Evolutionary conservation across 1,140 invertebrate species (phyloP), one percentile per base, ranked within the genome.

Genomic region (Archegozetes longisetosus): DNA sequence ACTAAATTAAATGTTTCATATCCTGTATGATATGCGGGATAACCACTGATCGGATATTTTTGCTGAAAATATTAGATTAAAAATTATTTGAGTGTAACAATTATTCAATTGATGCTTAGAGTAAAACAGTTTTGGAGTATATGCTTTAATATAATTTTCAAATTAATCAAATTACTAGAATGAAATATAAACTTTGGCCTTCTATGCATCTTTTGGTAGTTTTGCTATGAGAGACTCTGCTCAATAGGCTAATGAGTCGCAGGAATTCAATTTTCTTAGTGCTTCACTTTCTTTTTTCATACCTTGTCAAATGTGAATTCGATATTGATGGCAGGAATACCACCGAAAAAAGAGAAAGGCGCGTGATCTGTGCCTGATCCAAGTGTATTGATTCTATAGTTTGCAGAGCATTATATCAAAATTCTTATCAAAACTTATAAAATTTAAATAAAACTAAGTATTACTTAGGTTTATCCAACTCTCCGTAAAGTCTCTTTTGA

Each of bases 1-100:
- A 58, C 57, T 47, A 58, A 28, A 40, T 58, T 12, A 24, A 58
- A 58, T 20, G 57, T 58, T 22, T 58, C 57, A 50, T 58, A 58
- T 20, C 14, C 47, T 1, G 57, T 58, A 27, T 58, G 57, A 53
- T 58, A 58, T 20, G 57, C 46, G 4, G 57, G 57, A 25, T 58
- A 58, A 26, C 57, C 25, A n/a, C 1, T n/a, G 4, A 58, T 23
- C 1, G 57, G 57, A 22, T 58, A 46, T 40, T 58, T 58, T 53
- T 51, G 20, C 57, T 58, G 24, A 2, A 29, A 25, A 17, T 25
- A 27, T 26, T 2, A 1, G n/a, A 28, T 28, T 20, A 1, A 14
- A 51, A 24, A 3, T 4, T 51, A 17, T 1, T 51, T 2, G 26
- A 20, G 1, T 2, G 26, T 51, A 24, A 20, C 13, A 51, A 24